Evolutionary conservation across 35 echinoderm and acorn worm genomes (phyloP), one percentile per base, ranked within the genome.

Genomic region (Acanthaster planci): DNA sequence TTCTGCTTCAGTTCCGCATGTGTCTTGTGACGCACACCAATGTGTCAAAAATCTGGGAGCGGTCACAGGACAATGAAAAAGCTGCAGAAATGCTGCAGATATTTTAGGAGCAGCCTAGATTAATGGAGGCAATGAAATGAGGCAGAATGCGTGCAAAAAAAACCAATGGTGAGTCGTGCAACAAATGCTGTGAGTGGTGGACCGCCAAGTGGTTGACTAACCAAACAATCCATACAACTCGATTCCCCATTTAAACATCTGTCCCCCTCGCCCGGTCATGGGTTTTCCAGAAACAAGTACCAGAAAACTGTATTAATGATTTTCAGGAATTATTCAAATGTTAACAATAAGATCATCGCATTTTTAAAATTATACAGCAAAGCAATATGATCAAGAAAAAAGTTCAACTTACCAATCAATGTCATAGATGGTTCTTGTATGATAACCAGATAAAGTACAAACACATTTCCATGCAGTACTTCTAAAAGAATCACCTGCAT

Each of bases 401-500:
- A 67, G 16, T 8, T 40, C n/a, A 21, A 76, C 87, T 85, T 80
- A 93, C 91, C 91, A 93, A 50, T 79, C 81, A 56, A 93, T 68
- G 55, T 84, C 80, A 85, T 89, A 93, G 12, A 93, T 79, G 38
- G 86, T 83, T 76, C 91, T 89, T 50, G 86, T 60, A 44, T 93
- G 91, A 54, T 93, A 75, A 31, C 91, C 91, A 22, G 86, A 88
- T 42, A 93, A 75, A 15, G 91, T 93, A 82, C 91, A 93, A 51
- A 93, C 86, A 89, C 91, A 93, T 85, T 93, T 93, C 91, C 91
- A 93, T 38, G 86, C 21, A 19, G n/a, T 40, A 15, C 36, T 79
- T 22, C n/a, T 22, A 44, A 39, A 44, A 52, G 77, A 40, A 79
- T 19, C 77, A 79, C 44, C 44, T 79, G 18, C 3, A 23, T 44